Base-by-base conservation (phyloP, 2,888 invertebrate species). In the Macroteleia sp. region DNA sequence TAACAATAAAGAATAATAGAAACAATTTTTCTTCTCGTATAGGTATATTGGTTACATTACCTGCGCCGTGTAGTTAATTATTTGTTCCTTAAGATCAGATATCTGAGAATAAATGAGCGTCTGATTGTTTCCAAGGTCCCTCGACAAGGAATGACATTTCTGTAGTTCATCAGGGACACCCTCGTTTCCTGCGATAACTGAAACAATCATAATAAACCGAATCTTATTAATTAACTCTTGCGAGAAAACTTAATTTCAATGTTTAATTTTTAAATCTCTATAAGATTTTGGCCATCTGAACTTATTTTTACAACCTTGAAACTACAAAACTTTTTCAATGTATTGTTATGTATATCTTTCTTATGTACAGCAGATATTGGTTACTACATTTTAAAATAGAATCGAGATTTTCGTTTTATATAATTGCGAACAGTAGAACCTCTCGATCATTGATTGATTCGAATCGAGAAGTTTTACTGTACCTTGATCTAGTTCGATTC, bases 111-210 rank as follows among this genome's bases (percentile, higher is more conserved):
- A 93, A 56, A 95, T 92, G 56, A 92, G 92, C 22, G 93, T 95
- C 82, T 95, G 95, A 89, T 95, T 96, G 78, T 94, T 94, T 75
- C 94, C 93, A 41, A 96, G 91, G 82, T 94, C 94, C 86, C 94
- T 94, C 8, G 95, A 94, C 5, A 94, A 92, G 9, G 95, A 94
- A 88, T 96, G 95, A 89, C 95, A 95, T 86, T 94, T 92, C 90
- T 96, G 95, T 54, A 96, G 89, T 1, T 94, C 94, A 87, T 95
- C 95, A 54, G 94, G 95, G 81, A 95, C 94, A 71, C 94, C 93
- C 88, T 94, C 94, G 89, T 94, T 95, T 86, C 94, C 95, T 74
- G 94, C 94, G 71, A 91, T 91, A 73, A 92, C 92, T 91, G 94
- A 92, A 86, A 95, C 94, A 94, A 91, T 82, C 85, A 77, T 66